Percentiles rank a stretch among this genome's conserved stretches.
Conservation (phyloP, 2,113 vertebrate genomes). For the Sapayoa aenigma region DNA sequence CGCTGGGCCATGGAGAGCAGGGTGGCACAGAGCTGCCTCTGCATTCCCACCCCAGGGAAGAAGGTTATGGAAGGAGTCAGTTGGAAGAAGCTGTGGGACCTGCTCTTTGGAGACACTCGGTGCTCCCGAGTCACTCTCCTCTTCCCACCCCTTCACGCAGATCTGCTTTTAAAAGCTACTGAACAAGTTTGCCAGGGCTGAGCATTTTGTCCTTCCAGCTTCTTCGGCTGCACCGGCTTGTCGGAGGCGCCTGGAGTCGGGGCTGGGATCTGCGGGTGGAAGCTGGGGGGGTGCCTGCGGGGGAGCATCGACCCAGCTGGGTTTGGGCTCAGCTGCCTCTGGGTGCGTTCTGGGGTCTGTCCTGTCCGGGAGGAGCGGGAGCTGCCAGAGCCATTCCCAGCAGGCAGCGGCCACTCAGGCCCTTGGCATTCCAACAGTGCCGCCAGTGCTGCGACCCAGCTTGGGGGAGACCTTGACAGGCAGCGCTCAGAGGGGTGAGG, state of each 20-base stretch:
- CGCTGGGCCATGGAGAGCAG: fast-evolving
- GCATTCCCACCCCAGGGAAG: background rate
- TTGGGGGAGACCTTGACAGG: background rate
- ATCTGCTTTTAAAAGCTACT: conserved; percentile 35
- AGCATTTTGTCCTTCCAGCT: conserved; percentile 5
- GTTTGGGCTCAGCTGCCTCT: background rate
- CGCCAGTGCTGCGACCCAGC: fast-evolving
- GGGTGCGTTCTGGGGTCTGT: background rate
- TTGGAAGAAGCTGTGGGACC: background rate
- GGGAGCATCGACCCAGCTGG: background rate
- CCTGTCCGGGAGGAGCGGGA: fast-evolving
- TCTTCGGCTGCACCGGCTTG: background rate
- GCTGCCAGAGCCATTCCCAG: background rate
- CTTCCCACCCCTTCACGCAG: background rate
- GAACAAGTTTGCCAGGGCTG: conserved; percentile 35
- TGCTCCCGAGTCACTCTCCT: background rate
- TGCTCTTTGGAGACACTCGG: background rate
- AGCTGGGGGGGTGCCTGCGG: background rate
- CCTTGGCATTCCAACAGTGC: background rate
- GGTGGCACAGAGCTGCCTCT: background rate
- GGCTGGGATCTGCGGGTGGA: background rate
- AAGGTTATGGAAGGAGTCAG: background rate
- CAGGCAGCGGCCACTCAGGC: fast-evolving
- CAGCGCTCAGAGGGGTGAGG: background rate
- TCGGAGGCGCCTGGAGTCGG: background rate